Evolutionary conservation across 1,140 invertebrate genomes (phyloP), one percentile per base, ranked within the genome.

Genomic region (Pachypsylla venusta): DNA sequence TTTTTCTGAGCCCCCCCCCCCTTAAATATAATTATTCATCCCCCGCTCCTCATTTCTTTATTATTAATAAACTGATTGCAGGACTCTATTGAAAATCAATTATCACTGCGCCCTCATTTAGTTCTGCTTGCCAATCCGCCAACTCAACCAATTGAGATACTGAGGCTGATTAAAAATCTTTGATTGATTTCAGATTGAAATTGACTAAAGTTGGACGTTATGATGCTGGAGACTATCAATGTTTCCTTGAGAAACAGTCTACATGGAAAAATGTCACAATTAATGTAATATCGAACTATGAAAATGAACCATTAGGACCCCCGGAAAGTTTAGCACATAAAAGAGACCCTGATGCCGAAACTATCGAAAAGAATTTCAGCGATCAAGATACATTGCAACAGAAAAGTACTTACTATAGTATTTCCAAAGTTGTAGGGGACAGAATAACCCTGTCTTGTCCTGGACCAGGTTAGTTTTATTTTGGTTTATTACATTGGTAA

Each of bases 111-210:
- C n/a, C n/a, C n/a, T n/a, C n/a, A n/a, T n/a, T n/a, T n/a, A n/a
- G n/a, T n/a, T n/a, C n/a, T n/a, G n/a, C n/a, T n/a, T n/a, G n/a
- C n/a, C n/a, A n/a, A n/a, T n/a, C n/a, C n/a, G n/a, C n/a, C n/a
- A n/a, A n/a, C n/a, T n/a, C n/a, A n/a, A n/a, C n/a, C n/a, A n/a
- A n/a, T n/a, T n/a, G n/a, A n/a, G n/a, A n/a, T n/a, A n/a, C n/a
- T n/a, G n/a, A n/a, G n/a, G n/a, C n/a, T n/a, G n/a, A n/a, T n/a
- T n/a, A n/a, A n/a, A n/a, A n/a, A n/a, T n/a, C n/a, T n/a, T n/a
- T n/a, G n/a, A n/a, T n/a, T n/a, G n/a, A 10, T 48, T 48, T 22
- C 42, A 48, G 42, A 22, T n/a, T 48, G n/a, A 48, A 48, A 48
- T 19, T 48, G 4, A 4, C 16, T 22, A 48, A 48, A 48, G 16